A percentile compares a stretch with the other conserved stretches of the same genome.
Evolutionary conservation across 2,113 vertebrate species (phyloP).

Genomic region (Zosterops japonicus): DNA sequence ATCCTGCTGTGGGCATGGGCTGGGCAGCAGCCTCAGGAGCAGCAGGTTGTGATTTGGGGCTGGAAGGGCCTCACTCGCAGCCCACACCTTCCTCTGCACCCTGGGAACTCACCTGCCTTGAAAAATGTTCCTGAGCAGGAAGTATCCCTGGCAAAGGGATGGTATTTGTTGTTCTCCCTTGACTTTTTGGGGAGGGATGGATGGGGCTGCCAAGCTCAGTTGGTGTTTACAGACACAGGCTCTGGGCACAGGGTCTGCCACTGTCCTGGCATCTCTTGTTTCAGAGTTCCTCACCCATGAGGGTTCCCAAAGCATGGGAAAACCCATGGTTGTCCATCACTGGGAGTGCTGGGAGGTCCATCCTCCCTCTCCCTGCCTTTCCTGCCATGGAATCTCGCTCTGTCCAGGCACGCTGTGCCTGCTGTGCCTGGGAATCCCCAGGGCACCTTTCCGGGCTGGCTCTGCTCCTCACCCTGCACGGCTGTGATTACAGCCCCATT

Average conservation of each 20-base stretch:
- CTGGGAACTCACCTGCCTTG: background rate
- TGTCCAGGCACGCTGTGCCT: background rate
- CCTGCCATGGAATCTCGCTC: background rate
- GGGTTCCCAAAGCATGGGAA: background rate
- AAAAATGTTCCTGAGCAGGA: background rate
- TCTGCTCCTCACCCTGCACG: background rate
- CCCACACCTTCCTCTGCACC: background rate
- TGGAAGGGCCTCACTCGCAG: background rate
- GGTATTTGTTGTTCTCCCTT: background rate
- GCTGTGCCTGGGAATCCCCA: background rate
- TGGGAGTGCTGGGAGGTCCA: background rate
- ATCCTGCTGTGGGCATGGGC: background rate
- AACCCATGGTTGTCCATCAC: background rate
- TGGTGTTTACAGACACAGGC: background rate
- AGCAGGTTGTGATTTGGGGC: background rate
- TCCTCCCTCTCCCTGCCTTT: background rate
- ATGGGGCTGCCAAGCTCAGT: background rate
- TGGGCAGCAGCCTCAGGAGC: background rate
- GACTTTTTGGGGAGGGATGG: background rate
- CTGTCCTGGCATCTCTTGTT: fast-evolving
- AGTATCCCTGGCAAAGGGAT: background rate
- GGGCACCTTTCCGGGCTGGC: background rate
- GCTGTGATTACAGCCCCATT: background rate
- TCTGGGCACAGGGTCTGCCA: background rate
- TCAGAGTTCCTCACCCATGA: background rate